phyloP scores from a whole-genome alignment of 2,888 invertebrate genomes.

The Andrena haemorrhoa region DNA sequence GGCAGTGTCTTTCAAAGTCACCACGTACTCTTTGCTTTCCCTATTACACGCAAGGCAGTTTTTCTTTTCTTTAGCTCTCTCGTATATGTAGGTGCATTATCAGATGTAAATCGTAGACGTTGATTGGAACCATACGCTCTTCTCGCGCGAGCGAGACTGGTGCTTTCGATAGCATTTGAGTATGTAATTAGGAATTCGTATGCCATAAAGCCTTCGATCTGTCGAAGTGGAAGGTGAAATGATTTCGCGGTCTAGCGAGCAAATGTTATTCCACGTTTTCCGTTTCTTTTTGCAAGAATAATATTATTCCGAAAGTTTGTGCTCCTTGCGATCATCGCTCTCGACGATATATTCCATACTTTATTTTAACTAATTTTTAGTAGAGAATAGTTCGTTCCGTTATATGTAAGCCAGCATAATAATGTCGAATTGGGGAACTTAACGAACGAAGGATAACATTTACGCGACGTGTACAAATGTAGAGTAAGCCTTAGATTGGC shows the following conservation, averaged over 20 bases:
- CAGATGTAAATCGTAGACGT: not conserved
- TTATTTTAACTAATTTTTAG: conserved; percentile 22
- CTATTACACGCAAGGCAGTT: not conserved
- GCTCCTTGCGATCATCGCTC: conserved; percentile 24
- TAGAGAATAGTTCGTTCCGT: conserved; percentile 21
- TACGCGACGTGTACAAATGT: conserved; percentile 61
- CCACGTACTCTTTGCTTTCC: not conserved
- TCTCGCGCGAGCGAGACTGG: too few relatives aligned
- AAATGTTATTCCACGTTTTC: too few relatives aligned
- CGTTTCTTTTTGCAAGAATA: not conserved
- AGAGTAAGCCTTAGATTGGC: conserved; percentile 44
- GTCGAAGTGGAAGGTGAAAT: conserved; percentile 17
- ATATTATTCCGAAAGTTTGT: conserved; percentile 17
- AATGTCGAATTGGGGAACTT: conserved; percentile 10
- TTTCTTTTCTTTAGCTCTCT: not conserved
- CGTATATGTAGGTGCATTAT: not conserved
- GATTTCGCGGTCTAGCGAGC: too few relatives aligned
- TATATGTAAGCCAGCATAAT: conserved; percentile 3
- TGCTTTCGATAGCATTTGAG: conserved; percentile 36
- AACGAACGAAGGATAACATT: conserved; percentile 22
- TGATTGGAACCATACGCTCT: not conserved
- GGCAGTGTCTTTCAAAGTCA: conserved; percentile 1
- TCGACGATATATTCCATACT: conserved; percentile 34
- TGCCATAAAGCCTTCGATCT: conserved; percentile 30
- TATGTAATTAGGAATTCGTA: conserved; percentile 18